Evolutionary conservation across 2,888 invertebrate species (phyloP).

Genomic region (Drosophila greeni): DNA sequence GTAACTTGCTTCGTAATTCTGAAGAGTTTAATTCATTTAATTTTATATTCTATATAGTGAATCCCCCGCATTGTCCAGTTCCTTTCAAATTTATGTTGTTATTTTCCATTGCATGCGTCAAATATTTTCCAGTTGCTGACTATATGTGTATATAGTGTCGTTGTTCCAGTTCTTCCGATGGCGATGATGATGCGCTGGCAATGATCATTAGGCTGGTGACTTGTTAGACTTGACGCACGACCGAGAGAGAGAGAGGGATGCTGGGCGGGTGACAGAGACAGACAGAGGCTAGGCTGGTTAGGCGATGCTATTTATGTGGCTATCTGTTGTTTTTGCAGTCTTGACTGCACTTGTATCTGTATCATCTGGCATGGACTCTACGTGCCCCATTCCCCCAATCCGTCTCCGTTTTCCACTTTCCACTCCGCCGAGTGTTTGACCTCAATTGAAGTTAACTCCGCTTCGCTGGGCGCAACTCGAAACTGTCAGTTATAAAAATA

Average conservation of each 20-base stretch:
- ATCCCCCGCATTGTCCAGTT: constrained; percentile 2
- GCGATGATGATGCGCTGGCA: constrained; percentile 10
- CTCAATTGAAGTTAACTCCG: constrained; percentile 64
- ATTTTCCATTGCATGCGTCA: constrained; percentile 30
- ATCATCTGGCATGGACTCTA: constrained; percentile 43
- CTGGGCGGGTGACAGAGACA: constrained; percentile 4
- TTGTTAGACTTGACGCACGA: constrained; percentile 66
- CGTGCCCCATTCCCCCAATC: constrained; percentile 1
- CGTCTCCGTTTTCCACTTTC: constrained; percentile 14
- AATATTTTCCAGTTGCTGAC: constrained; percentile 21
- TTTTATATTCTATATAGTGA: neutral
- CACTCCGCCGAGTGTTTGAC: constrained; percentile 58
- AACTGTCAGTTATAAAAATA: constrained; percentile 61
- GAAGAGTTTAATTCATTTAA: neutral
- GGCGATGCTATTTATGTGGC: constrained; percentile 31
- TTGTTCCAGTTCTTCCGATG: constrained; percentile 66
- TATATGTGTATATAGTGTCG: constrained; percentile 29
- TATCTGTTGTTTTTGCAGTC: constrained; percentile 37
- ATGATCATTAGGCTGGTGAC: constrained; percentile 49
- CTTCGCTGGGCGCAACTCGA: constrained; percentile 31
- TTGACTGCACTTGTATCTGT: constrained; percentile 24
- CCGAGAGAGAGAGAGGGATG: constrained; percentile 1
- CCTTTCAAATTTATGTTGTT: constrained; percentile 25
- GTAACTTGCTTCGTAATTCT: neutral
- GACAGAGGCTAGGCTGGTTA: constrained; percentile 11